Evolutionary conservation across 2,113 vertebrate species (phyloP).

Genomic region (Esox niger): DNA sequence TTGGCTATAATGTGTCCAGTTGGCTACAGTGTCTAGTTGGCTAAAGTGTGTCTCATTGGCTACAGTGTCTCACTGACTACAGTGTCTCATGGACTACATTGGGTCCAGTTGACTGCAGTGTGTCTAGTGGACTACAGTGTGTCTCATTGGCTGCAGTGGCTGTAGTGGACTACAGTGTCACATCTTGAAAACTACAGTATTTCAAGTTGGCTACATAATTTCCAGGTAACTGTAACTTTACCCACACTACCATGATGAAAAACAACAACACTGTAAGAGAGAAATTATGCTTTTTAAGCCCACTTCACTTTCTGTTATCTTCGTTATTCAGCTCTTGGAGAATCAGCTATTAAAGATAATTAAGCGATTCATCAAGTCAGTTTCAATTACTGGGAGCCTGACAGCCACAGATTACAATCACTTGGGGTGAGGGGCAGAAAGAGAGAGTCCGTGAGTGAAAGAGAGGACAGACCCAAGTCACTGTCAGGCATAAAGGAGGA

Average conservation of each 20-base stretch:
- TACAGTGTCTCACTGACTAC: too few relatives aligned
- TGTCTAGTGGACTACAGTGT: too few relatives aligned
- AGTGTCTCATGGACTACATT: too few relatives aligned
- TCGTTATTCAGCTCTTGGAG: conserved; percentile 84
- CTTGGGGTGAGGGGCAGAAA: conserved; percentile 7
- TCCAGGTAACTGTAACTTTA: conserved; percentile 31
- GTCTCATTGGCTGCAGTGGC: too few relatives aligned
- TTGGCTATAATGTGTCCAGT: too few relatives aligned
- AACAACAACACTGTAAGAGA: conserved; percentile 47
- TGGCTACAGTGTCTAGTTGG: too few relatives aligned
- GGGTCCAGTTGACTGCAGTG: too few relatives aligned
- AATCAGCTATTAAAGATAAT: conserved; percentile 91
- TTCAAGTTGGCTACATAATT: too few relatives aligned
- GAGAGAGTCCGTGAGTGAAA: neutral
- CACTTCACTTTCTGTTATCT: conserved; percentile 79
- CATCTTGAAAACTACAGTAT: too few relatives aligned
- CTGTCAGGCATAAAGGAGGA: conserved; percentile 3
- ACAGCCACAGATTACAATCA: conserved; percentile 89
- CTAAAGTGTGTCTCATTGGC: too few relatives aligned
- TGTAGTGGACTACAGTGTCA: too few relatives aligned
- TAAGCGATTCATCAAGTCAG: conserved; percentile 94
- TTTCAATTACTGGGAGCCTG: conserved; percentile 90
- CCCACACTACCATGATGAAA: conserved; percentile 27
- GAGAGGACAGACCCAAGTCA: neutral
- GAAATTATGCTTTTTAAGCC: conserved; percentile 62